Evolutionary conservation across 2,797 vertebrate genomes (phyloP).

Genomic region (Myioborus melanocephalus): DNA sequence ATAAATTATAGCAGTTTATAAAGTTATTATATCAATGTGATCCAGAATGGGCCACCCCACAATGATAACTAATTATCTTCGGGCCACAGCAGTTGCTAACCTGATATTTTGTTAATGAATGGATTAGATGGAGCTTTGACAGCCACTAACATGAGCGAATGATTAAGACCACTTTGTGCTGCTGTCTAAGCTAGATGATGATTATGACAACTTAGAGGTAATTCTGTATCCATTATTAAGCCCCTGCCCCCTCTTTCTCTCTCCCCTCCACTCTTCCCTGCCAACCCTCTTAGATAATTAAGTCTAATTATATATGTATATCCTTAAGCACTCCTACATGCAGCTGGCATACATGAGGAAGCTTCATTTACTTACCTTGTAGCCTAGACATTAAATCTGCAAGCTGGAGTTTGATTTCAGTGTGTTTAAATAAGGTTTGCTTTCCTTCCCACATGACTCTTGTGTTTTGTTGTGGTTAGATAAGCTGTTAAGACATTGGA

Average conservation of each 20-base stretch:
- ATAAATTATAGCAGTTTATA: conserved; percentile 18
- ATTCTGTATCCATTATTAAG: neutral
- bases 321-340: neutral
- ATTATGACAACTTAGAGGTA: neutral
- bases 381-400: neutral
- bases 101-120: conserved; percentile 20
- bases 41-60: neutral
- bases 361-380: neutral
- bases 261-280: neutral
- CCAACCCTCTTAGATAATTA: neutral
- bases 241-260: neutral
- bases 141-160: neutral
- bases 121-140: conserved; percentile 14
- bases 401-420: neutral
- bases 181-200: neutral
- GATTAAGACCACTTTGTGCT: neutral
- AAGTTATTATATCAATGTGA: conserved; percentile 1
- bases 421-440: neutral
- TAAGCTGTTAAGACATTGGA: neutral
- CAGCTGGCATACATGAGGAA: neutral
- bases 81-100: neutral
- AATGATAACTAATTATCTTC: conserved; percentile 53
- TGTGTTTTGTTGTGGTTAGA: neutral
- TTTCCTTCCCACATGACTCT: neutral
- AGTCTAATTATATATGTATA: neutral